Conservation (phyloP, 2,888 invertebrate species). For the Thera obeliscata region DNA sequence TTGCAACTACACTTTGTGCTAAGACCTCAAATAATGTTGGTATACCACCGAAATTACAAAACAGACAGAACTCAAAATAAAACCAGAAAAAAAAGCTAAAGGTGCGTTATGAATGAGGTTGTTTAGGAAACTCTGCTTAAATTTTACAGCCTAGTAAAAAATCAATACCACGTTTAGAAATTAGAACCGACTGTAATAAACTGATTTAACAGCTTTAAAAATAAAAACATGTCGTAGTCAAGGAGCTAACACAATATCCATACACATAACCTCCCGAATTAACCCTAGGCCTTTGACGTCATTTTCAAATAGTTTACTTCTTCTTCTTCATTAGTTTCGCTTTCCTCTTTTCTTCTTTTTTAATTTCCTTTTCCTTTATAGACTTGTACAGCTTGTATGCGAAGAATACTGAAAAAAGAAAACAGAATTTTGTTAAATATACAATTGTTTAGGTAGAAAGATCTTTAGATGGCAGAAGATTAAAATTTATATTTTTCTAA, state of each 20-base stretch:
- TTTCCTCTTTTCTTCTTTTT: slow-evolving; percentile 92
- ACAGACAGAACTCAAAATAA: too few relatives aligned
- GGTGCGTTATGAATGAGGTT: too few relatives aligned
- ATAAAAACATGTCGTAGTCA: background rate
- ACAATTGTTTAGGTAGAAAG: too few relatives aligned
- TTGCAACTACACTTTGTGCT: too few relatives aligned
- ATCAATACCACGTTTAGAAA: background rate
- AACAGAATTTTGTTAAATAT: slow-evolving; percentile 24
- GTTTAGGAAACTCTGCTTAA: background rate
- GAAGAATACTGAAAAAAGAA: slow-evolving; percentile 90
- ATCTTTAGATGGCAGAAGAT: too few relatives aligned
- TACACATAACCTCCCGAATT: slow-evolving; percentile 39
- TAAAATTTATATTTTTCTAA: too few relatives aligned
- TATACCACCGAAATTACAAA: too few relatives aligned
- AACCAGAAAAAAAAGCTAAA: too few relatives aligned
- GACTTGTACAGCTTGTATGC: slow-evolving; percentile 93
- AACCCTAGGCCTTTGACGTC: slow-evolving; percentile 33
- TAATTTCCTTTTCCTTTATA: slow-evolving; percentile 89
- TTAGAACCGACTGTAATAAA: background rate
- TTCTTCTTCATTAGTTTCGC: slow-evolving; percentile 92
- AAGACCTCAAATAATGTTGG: too few relatives aligned
- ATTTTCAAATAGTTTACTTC: slow-evolving; percentile 73
- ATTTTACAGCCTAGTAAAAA: background rate
- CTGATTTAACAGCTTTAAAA: background rate
- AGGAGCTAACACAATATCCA: slow-evolving; percentile 9